Base-by-base conservation (phyloP, 2,797 vertebrate genomes). In the Nyctalus aviator region DNA sequence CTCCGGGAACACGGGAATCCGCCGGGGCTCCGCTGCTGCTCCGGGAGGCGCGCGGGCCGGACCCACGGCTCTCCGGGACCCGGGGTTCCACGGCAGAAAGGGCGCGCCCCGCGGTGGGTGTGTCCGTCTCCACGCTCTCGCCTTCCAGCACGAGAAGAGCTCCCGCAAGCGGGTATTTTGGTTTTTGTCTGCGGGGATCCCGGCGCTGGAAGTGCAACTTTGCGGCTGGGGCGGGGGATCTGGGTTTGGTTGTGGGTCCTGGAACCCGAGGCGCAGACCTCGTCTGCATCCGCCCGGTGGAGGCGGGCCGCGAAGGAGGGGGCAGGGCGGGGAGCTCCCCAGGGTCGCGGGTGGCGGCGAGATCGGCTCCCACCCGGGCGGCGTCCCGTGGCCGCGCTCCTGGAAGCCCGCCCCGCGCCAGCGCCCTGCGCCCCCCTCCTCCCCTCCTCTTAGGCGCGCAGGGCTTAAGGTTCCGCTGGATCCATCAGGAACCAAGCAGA, bases 151-250 rank as follows among this genome's bases (percentile, higher is more conserved):
- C 2, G 44, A n/a, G 53, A 66, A 46, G 62, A 59, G 84, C 91
- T 30, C 93, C 79, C 55, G 84, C 2, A 8, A 82, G n/a, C 72
- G 18, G 50, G 86, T n/a, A 71, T 88, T 88, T 37, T 64, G 73
- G 55, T 75, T 73, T 73, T 57, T 32, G 41, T 68, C 53, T 2
- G 64, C 23, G 8, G 71, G 18, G 53, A 75, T 23, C 62, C 20
- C n/a, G 48, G 72, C 50, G 62, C 59, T 21, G 15, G 30, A 75
- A 94, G 95, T 62, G 73, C 57, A 97, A 96, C 94, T 97, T 94
- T 23, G 88, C 23, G 32, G 66, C 55, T 35, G 3, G 78, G 66
- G 46, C 11, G n/a, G 35, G 2, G 12, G n/a, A 6, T 21, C 1
- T 5, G 55, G 8, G 14, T 10, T 41, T 41, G 41, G 17, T 1